A percentile compares a stretch with the other conserved stretches of the same genome.
phyloP scores from a whole-genome alignment of 2,797 vertebrate genomes.

The Malurus leucopterus region DNA sequence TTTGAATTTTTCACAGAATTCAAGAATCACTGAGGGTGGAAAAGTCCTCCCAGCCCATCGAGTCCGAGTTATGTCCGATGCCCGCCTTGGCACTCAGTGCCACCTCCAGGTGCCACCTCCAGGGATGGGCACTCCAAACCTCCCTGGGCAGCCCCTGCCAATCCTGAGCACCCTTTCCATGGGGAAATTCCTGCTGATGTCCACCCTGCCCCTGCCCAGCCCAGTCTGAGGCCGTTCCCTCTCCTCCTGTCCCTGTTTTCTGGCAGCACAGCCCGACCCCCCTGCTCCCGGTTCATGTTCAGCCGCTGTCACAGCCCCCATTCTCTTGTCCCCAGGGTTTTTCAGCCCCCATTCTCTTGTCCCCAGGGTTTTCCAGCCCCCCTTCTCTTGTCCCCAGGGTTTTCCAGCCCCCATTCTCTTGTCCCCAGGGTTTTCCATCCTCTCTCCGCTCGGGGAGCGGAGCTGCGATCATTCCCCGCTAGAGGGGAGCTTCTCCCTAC shows the following conservation, averaged over 20 bases:
- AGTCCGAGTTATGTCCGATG: fast-evolving
- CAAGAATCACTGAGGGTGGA: not conserved
- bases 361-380: not conserved
- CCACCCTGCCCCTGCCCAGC: not conserved
- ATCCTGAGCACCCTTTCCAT: not conserved
- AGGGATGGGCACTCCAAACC: not conserved
- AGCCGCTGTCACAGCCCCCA: not conserved
- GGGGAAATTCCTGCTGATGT: not conserved
- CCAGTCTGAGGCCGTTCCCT: not conserved
- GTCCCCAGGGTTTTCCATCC: not conserved
- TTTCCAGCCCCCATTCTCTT: not conserved
- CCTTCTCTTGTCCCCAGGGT: too few relatives aligned
- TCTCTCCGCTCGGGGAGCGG: not conserved
- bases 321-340: too few relatives aligned
- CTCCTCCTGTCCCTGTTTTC: not conserved
- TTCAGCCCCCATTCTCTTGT: not conserved
- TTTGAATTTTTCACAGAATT: not conserved
- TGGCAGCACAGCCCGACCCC: not conserved
- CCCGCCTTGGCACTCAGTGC: not conserved
- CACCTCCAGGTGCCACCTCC: not conserved
- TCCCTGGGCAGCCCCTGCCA: not conserved
- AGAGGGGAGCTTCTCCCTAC: conserved; percentile 44
- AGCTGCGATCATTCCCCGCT: not conserved
- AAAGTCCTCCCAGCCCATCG: fast-evolving
- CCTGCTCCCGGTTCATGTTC: fast-evolving